Evolutionary conservation across 2,797 vertebrate genomes (phyloP), one percentile per base, ranked within the genome.

Genomic region (Halcyon leucocephala): DNA sequence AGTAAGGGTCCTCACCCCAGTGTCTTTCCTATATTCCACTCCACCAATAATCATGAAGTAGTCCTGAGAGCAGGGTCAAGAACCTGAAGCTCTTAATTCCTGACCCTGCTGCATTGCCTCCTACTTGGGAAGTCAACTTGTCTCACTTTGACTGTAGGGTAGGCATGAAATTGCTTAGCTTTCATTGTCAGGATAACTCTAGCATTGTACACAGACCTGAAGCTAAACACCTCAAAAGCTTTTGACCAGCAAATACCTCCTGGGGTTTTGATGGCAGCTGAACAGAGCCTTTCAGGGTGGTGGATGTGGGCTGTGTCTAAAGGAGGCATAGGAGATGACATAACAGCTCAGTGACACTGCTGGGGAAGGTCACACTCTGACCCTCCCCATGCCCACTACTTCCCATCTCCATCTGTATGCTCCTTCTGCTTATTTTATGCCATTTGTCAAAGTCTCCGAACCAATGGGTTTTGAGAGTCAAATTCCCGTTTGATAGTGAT

Each of bases 91-190:
- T 79, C n/a, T 48, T 86, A 25, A 20, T 74, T 85, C 57, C 57
- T 62, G 22, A 69, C 14, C 15, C 15, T 4, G 1, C 25, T 14
- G 3, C 8, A 2, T 79, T 44, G 8, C 9, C 14, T 74, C 18
- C 26, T 61, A 2, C 69, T 61, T 1, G 1, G 60, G 31, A 91
- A 78, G 25, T 16, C 61, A 51, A 1, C 35, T 62, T 0, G 0
- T 6, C 66, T 92, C 22, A 6, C 22, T 60, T 77, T n/a, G 35
- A n/a, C 35, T 65, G 12, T 49, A 52, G n/a, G 10, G 9, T 21
- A 65, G 82, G 37, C 62, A 58, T 0, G 2, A 55, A 7, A 5
- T n/a, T 78, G 28, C 35, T 79, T 73, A 81, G 24, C 18, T 49
- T 83, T 86, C 8, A 31, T 14, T 54, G 7, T 46, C 79, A 67